phyloP scores from a whole-genome alignment of 1,140 invertebrate genomes.

The Polypedilum vanderplanki region DNA sequence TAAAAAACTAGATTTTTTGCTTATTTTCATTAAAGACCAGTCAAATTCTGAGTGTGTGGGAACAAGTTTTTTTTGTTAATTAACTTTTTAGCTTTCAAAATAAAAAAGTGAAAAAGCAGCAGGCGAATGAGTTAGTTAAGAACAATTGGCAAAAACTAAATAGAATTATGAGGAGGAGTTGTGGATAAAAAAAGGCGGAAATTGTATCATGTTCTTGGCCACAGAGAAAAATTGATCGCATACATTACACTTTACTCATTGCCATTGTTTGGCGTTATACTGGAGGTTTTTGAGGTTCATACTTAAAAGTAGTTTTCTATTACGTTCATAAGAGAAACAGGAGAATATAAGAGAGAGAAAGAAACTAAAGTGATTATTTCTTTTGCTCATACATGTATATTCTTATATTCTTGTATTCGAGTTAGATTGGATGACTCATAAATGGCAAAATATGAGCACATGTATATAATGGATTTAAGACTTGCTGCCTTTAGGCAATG shows the following conservation, averaged over 20 bases:
- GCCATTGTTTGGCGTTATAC: neutral
- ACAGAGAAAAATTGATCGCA: neutral
- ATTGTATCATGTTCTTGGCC: slow-evolving; percentile 11
- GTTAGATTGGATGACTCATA: slow-evolving; percentile 3
- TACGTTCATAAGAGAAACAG: neutral
- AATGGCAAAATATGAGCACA: neutral
- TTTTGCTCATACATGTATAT: neutral
- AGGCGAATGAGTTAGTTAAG: neutral
- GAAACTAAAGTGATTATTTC: neutral
- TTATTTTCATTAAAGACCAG: neutral
- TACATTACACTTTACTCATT: slow-evolving; percentile 11
- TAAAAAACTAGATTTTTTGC: neutral
- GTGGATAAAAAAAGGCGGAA: neutral
- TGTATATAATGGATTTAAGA: neutral
- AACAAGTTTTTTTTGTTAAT: slow-evolving; percentile 1
- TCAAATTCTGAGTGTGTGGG: neutral
- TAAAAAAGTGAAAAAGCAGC: neutral
- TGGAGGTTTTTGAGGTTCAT: slow-evolving; percentile 5
- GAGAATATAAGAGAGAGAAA: neutral
- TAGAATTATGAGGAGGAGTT: neutral
- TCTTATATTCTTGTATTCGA: neutral
- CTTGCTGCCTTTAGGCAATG: neutral
- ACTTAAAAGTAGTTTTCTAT: neutral
- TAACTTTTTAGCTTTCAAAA: neutral
- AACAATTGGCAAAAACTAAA: slow-evolving; percentile 5